Evolutionary conservation across 2,888 invertebrate genomes (phyloP).

Genomic region (Pseudococcus viburni): DNA sequence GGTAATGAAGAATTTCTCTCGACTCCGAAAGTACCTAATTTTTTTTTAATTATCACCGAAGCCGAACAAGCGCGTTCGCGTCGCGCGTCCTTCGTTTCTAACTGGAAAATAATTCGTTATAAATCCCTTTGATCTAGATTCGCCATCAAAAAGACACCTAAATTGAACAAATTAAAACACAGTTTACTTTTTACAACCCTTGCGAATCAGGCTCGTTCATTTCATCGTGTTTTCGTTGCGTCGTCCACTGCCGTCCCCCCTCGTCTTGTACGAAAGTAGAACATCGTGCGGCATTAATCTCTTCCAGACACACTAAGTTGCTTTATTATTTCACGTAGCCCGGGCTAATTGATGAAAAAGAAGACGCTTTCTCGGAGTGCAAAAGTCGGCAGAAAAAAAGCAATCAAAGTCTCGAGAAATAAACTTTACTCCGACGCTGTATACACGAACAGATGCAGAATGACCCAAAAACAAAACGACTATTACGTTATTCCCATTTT

Average conservation of each 20-base stretch:
- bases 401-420: conserved; percentile 36
- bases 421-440: background rate
- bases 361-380: background rate
- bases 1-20: background rate
- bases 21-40: background rate
- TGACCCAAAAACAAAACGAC: conserved; percentile 21
- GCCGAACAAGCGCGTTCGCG: background rate
- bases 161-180: conserved; percentile 43
- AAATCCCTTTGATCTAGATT: conserved; percentile 42
- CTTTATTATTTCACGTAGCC: conserved; percentile 49
- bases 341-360: conserved; percentile 46
- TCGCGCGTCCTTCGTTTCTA: background rate
- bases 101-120: conserved; percentile 29
- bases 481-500: conserved; percentile 1
- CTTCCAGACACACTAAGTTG: conserved; percentile 18
- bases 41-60: conserved; percentile 1
- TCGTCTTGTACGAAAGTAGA: too few species aligned
- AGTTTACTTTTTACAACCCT: conserved; percentile 5
- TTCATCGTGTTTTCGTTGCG: background rate
- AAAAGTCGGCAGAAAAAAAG: conserved; percentile 27
- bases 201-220: background rate
- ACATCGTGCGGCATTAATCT: background rate
- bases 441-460: background rate
- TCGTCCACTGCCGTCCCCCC: background rate
- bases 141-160: conserved; percentile 14